Evolutionary conservation across 2,888 invertebrate species (phyloP).

Genomic region (Agrochola litura): DNA sequence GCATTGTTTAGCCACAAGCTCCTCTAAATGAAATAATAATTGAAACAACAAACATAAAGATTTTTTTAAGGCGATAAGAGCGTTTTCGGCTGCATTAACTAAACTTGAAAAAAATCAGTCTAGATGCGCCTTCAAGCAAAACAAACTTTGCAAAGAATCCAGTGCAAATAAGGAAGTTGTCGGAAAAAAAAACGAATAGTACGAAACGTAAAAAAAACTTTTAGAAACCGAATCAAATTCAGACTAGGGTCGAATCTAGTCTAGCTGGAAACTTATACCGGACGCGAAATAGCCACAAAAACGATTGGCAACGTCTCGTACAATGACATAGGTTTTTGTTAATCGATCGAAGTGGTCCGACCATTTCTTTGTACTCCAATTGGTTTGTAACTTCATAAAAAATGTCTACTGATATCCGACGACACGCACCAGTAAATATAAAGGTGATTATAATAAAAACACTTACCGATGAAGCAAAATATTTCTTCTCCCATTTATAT

Average conservation of each 20-base stretch:
- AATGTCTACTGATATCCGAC: constrained; percentile 42
- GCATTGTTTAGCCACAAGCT: too few relatives aligned
- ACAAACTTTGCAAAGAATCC: neutral
- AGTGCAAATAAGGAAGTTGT: constrained; percentile 4
- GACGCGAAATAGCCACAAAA: constrained; percentile 56
- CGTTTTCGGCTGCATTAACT: too few relatives aligned
- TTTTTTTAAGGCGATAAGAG: neutral
- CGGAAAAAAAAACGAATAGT: neutral
- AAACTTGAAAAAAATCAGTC: too few relatives aligned
- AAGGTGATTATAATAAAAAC: constrained; percentile 62
- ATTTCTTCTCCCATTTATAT: constrained; percentile 40
- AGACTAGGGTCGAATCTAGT: constrained; percentile 39
- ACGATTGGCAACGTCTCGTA: constrained; percentile 50
- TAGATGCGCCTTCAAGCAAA: neutral
- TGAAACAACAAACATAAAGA: too few relatives aligned
- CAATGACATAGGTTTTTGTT: constrained; percentile 70
- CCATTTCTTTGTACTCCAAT: constrained; percentile 65
- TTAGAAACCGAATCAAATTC: constrained; percentile 33
- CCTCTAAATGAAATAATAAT: too few relatives aligned
- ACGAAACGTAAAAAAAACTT: neutral
- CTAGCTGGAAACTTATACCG: constrained; percentile 42
- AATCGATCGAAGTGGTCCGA: constrained; percentile 59
- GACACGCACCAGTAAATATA: constrained; percentile 64
- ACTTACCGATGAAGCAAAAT: constrained; percentile 60
- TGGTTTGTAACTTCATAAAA: constrained; percentile 62